These are phyloP conservation scores for Asbolus verrucosus DNA, from an alignment of 1,140 invertebrate genomes.

Conservation along the genomic window DNA sequence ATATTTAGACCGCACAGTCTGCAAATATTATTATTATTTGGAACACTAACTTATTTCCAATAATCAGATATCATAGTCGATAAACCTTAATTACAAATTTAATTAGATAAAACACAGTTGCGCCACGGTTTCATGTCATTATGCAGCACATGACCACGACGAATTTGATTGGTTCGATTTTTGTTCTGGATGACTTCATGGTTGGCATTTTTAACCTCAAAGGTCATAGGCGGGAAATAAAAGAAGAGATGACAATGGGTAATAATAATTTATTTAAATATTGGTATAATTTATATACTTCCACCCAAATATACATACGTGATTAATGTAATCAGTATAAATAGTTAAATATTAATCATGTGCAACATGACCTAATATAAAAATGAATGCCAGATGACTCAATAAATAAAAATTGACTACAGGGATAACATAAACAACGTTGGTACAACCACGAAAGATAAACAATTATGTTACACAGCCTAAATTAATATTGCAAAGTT, in stretches of 20 bases:
- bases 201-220: no score
- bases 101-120: no score
- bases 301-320: conserved; percentile 64
- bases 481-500: conserved; percentile 54
- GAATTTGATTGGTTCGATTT: no score
- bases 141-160: no score
- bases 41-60: no score
- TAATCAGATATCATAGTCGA: no score
- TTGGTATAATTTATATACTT: conserved; percentile 61
- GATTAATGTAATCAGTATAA: conserved; percentile 67
- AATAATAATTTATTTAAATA: conserved; percentile 59
- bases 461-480: conserved; percentile 54
- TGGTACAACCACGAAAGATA: conserved; percentile 35
- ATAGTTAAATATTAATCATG: conserved; percentile 63
- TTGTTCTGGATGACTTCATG: no score
- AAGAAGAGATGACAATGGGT: not conserved
- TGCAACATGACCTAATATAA: conserved; percentile 64
- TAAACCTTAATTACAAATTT: no score
- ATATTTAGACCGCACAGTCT: no score
- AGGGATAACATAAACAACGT: conserved; percentile 51
- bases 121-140: no score
- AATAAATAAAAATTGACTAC: conserved; percentile 53
- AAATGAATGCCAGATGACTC: conserved; percentile 60
- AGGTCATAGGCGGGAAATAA: not conserved
- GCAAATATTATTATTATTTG: no score